Evolutionary conservation across 2,113 vertebrate species (phyloP).

Genomic region (Tylochromis polylepis): DNA sequence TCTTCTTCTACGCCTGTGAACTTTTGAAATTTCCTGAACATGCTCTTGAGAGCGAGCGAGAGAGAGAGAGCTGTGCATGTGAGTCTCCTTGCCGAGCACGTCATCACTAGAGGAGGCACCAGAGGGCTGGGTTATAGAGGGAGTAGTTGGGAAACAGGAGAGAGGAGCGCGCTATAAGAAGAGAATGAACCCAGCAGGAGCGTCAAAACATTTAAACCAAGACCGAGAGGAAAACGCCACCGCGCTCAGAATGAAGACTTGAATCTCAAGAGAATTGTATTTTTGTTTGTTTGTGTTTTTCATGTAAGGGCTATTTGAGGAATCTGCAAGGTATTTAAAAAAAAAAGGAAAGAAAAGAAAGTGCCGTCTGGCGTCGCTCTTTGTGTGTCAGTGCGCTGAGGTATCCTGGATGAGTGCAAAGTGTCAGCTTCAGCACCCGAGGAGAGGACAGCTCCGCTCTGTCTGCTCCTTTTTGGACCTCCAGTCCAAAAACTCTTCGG

Average conservation of each 20-base stretch:
- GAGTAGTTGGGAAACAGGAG: slow-evolving; percentile 27
- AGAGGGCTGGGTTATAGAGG: slow-evolving; percentile 41
- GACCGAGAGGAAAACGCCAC: not conserved
- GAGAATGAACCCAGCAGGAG: slow-evolving; percentile 32
- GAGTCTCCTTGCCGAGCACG: slow-evolving; percentile 40
- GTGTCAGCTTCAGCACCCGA: slow-evolving; percentile 59
- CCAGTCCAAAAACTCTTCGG: slow-evolving; percentile 3
- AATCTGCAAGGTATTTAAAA: not conserved
- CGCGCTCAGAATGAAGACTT: slow-evolving; percentile 17
- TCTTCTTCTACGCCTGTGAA: not conserved
- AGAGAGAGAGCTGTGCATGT: not conserved
- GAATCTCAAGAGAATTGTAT: not conserved
- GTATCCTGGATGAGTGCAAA: slow-evolving; percentile 29
- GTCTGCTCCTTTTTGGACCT: slow-evolving; percentile 15
- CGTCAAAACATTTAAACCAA: slow-evolving; percentile 30
- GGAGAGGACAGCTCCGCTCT: slow-evolving; percentile 61
- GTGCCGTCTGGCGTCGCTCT: slow-evolving; percentile 21
- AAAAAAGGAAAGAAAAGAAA: not conserved
- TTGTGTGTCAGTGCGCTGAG: slow-evolving; percentile 8
- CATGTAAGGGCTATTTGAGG: not conserved
- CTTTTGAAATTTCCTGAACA: not conserved
- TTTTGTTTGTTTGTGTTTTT: not conserved
- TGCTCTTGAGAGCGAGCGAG: not conserved
- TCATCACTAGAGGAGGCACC: slow-evolving; percentile 64
- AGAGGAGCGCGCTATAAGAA: slow-evolving; percentile 52